Percentiles rank a stretch among this genome's conserved stretches.
Conservation (phyloP, 1,140 invertebrate species). For the Dolichoris vasculosae region DNA sequence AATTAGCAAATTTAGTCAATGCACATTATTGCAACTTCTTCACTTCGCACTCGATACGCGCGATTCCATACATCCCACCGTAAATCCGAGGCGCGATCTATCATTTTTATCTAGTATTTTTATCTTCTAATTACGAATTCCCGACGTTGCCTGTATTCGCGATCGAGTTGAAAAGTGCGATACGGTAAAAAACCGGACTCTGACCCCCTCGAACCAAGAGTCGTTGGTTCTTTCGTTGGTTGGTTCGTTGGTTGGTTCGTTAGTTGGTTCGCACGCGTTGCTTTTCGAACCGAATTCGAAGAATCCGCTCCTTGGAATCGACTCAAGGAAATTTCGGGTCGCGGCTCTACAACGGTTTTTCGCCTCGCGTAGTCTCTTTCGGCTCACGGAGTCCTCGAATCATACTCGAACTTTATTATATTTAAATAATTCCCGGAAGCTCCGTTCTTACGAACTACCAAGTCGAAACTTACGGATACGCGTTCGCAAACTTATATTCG, state of each 20-base stretch:
- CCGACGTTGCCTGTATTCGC: constrained; percentile 16
- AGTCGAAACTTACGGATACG: not conserved
- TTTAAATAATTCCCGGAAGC: constrained; percentile 43
- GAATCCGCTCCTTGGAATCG: constrained; percentile 59
- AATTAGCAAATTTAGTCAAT: constrained; percentile 30
- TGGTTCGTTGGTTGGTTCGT: no score
- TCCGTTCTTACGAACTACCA: constrained; percentile 1
- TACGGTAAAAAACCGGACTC: constrained; percentile 17
- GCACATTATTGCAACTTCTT: constrained; percentile 40
- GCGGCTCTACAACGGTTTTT: constrained; percentile 45
- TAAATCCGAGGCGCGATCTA: constrained; percentile 45
- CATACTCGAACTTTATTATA: constrained; percentile 40
- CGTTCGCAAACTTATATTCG: not conserved
- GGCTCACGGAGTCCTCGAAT: constrained; percentile 54
- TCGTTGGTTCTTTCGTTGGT: no score
- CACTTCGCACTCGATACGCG: not conserved
- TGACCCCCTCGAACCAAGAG: constrained; percentile 56
- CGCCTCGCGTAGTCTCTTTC: constrained; percentile 60
- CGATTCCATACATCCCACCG: not conserved
- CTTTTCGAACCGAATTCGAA: constrained; percentile 59
- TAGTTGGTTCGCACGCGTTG: constrained; percentile 46
- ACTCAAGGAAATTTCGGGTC: constrained; percentile 60
- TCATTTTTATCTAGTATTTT: constrained; percentile 44
- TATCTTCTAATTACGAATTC: constrained; percentile 56
- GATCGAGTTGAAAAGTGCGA: constrained; percentile 41